Base-by-base conservation (phyloP, 2,888 invertebrate species). In the Diarsia brunnea region DNA sequence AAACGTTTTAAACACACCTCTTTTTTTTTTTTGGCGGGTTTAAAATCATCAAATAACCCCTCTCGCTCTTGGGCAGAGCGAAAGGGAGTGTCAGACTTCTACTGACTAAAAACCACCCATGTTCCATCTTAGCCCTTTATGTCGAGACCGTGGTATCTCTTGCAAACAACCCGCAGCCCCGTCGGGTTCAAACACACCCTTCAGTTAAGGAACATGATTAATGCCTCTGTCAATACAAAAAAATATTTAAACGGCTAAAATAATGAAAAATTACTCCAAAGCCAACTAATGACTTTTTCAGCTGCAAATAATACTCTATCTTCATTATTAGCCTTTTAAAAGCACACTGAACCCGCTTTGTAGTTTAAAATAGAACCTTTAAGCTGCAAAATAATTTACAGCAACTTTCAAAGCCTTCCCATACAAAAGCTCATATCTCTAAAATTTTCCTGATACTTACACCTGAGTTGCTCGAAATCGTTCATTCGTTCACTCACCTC, bases 401-500 rank as follows among this genome's bases (percentile, higher is more conserved):
- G 64, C 68, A 73, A 66, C 24, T 72, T 69, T 53, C 27, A 51
- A 64, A 72, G 67, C 65, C 63, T 27, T 64, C 51, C n/a, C 31
- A 68, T 66, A 83, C 63, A 75, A 77, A 73, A 61, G 72, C 60
- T 24, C 72, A 65, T 82, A 81, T 86, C 80, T 79, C 80, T 73
- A 74, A 81, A 84, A 86, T 84, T 82, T 81, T 75, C 88, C 79
- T 69, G 77, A 84, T 81, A 78, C 79, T 87, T 78, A 75, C 84
- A 87, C 87, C 79, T 85, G 85, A 84, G 69, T 88, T 73, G 69
- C 80, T 85, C 60, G 64, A 75, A 87, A 75, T 76, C 81, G 73
- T 85, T 87, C 88, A 84, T 79, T 87, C 85, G 87, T 80, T 78
- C 87, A 81, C 83, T 82, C 78, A 84, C 87, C 87, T 87, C 85